Conservation (phyloP, 2,888 invertebrate genomes). For the Boloria euphrosyne region DNA sequence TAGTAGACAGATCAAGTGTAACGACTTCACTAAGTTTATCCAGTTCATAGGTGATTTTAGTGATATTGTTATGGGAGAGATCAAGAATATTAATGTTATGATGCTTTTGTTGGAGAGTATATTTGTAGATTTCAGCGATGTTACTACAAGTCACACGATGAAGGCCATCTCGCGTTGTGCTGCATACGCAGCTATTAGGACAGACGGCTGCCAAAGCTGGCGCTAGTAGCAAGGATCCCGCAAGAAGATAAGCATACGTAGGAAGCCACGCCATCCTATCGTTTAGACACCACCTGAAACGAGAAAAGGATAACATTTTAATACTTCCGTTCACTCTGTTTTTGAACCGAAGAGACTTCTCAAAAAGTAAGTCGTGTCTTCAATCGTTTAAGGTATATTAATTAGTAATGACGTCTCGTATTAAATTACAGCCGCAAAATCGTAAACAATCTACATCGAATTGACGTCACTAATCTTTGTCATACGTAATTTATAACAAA, state of each 20-base stretch:
- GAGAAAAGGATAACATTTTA: slow-evolving; percentile 42
- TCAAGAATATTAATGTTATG: slow-evolving; percentile 82
- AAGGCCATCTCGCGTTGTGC: slow-evolving; percentile 85
- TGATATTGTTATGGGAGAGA: slow-evolving; percentile 84
- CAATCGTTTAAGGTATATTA: slow-evolving; percentile 37
- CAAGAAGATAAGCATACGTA: slow-evolving; percentile 57
- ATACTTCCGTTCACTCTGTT: slow-evolving; percentile 3
- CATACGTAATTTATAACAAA: not conserved
- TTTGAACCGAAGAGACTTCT: not conserved
- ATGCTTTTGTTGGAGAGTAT: slow-evolving; percentile 73
- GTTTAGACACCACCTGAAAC: slow-evolving; percentile 69
- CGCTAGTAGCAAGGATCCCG: slow-evolving; percentile 57
- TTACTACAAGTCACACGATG: slow-evolving; percentile 85
- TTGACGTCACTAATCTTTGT: not conserved
- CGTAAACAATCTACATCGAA: slow-evolving; percentile 16
- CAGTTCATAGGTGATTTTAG: slow-evolving; percentile 80
- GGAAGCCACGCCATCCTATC: slow-evolving; percentile 64
- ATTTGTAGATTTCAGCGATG: slow-evolving; percentile 89
- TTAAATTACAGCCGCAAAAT: slow-evolving; percentile 56
- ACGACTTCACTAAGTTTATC: slow-evolving; percentile 83
- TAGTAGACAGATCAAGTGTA: slow-evolving; percentile 84
- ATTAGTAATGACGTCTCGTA: slow-evolving; percentile 48
- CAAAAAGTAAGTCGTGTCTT: not conserved
- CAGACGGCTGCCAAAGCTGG: slow-evolving; percentile 67
- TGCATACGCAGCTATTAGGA: slow-evolving; percentile 81